Base-by-base conservation (phyloP, 64 coral and sea anemone genomes). In the Orbicella faveolata region DNA sequence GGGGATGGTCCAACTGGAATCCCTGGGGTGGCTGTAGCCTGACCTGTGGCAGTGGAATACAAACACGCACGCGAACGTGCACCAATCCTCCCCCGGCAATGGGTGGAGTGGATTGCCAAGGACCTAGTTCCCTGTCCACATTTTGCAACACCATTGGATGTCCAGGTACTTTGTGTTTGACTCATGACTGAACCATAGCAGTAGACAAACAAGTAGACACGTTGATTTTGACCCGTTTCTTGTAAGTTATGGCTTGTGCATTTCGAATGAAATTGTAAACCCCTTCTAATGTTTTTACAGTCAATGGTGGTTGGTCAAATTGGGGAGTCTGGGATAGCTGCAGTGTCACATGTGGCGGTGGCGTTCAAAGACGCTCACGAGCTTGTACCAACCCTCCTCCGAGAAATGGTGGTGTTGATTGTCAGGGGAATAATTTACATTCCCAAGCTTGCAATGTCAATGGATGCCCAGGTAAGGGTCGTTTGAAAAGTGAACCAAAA, bases 11-110 rank as follows among this genome's bases (percentile, higher is more conserved):
- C 3, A 10, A 12, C 6, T 93, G 91, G 91, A 21, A 3, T 63
- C 9, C 75, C n/a, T 93, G 84, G 84, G 51, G 66, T 18, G 17
- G 70, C 23, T 93, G 91, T 39, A 93, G 36, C 23, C 63, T n/a
- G 26, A 73, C 75, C 2, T 93, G 91, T 61, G 91, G 64, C 23
- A 16, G 63, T 75, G 91, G 91, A 87, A 73, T 53, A 3, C 77
- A 90, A 73, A 80, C 64, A 90, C 88, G 88, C 63, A 90, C 62
- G 23, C 76, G 88, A 9, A 81, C 78, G 9, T 90, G 88, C 44
- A 90, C 63, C 16, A 90, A 73, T 73, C 88, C 88, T 17, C 15
- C 77, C 44, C 88, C 88, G 0, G 36, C 78, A 36, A 36, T 23
- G 26, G 88, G 88, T 15, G 78, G 88, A 1, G n/a, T 25, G 2